Evolutionary conservation across 1,140 invertebrate genomes (phyloP), one percentile per base, ranked within the genome.

Genomic region (Bactericera cockerelli): DNA sequence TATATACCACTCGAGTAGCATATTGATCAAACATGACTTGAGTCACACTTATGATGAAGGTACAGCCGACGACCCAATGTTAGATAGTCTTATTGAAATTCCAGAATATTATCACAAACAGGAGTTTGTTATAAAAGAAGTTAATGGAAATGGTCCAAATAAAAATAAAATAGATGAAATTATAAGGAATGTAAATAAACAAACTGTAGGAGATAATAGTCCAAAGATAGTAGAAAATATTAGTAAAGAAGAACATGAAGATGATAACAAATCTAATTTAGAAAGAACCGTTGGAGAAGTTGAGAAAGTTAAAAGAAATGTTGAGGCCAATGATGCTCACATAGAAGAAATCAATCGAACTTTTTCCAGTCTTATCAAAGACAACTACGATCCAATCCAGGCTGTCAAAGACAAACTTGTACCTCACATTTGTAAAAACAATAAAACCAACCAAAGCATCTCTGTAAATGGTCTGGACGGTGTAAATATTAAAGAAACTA

Each of bases 341-440:
- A 49, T 49, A 4, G 22, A 49, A 10, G 22, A 49, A 19, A 49
- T 49, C 22, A 49, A 49, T 49, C 22, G 8, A 49, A 49, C n/a
- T 10, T 49, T 49, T n/a, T 22, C n/a, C 28, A 38, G 54, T 1
- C 55, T 62, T 8, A 62, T 62, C 21, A 14, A 28, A 25, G 28
- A 57, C 22, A 62, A 61, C 26, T 62, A 62, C 26, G 79, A 85
- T 70, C 82, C 82, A 1, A 81, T 84, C 10, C 79, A 83, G 74
- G 82, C 82, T 14, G 81, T 83, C 1, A 76, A 76, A 66, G 72
- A 79, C 58, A 83, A 84, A 67, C 70, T 84, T 61, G 78, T 83
- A 61, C 82, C 82, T 22, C 82, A 85, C 69, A 79, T 85, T 33
- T 84, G 82, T 70, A 81, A 81, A 76, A n/a, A 4, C 19, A 3